These are phyloP conservation scores for Microcebus murinus DNA, from an alignment of 2,113 vertebrate species.

Conservation along the genomic window DNA sequence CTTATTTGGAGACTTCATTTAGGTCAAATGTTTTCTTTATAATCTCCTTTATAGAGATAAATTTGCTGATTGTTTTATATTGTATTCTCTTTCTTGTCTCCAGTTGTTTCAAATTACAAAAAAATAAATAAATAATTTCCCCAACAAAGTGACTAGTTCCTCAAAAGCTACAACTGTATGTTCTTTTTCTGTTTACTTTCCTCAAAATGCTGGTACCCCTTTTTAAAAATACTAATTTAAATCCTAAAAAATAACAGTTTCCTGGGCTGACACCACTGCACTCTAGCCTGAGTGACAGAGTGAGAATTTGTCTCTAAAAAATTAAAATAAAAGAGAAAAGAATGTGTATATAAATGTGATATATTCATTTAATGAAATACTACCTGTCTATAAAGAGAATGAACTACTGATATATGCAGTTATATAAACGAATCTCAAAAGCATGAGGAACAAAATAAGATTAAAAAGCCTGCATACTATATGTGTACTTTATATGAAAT, in stretches of 20 bases:
- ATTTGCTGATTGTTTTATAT: background rate
- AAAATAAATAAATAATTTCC: background rate
- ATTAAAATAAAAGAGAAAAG: background rate
- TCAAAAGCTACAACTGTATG: background rate
- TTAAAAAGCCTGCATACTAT: background rate
- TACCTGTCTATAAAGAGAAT: background rate
- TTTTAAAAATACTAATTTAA: background rate
- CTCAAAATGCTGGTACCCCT: background rate
- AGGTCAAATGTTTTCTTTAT: background rate
- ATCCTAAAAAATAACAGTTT: constrained; percentile 7
- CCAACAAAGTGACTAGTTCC: background rate
- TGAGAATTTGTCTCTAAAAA: too few relatives aligned
- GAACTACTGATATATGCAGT: background rate
- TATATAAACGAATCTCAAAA: background rate
- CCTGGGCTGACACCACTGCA: background rate
- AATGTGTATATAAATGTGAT: constrained; percentile 39
- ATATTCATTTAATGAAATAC: background rate
- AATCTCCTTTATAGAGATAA: background rate
- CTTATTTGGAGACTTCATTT: background rate
- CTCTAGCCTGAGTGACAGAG: too few relatives aligned
- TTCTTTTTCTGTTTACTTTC: background rate
- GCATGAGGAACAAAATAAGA: background rate
- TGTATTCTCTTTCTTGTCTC: background rate
- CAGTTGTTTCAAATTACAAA: constrained; percentile 9
- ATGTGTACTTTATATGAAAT: background rate